Percentiles rank a stretch among this genome's conserved stretches.
phyloP scores from a whole-genome alignment of 2,888 invertebrate genomes.

The Mamestra brassicae region DNA sequence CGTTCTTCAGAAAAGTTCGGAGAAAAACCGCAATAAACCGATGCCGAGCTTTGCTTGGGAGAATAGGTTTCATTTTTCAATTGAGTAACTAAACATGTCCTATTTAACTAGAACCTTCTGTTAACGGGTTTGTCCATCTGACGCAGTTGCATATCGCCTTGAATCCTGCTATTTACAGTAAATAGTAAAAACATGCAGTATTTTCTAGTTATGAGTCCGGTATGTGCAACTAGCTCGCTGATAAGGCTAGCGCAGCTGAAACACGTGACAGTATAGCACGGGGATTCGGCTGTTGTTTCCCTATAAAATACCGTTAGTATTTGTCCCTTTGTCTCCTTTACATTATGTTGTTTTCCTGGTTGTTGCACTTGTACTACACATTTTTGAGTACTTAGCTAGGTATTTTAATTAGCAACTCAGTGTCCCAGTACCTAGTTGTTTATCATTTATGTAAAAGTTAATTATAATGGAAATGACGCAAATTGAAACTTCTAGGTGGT shows the following conservation, averaged over 20 bases:
- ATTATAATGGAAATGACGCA: not conserved
- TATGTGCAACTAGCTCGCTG: conserved; percentile 28
- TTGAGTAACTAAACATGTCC: too few species aligned
- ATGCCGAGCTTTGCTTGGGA: too few species aligned
- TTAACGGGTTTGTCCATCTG: conserved; percentile 1
- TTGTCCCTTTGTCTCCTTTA: not conserved
- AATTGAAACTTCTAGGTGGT: not conserved
- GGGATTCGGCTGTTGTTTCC: conserved; percentile 33
- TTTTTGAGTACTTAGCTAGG: not conserved
- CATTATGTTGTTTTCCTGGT: conserved; percentile 22
- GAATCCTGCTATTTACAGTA: conserved; percentile 25
- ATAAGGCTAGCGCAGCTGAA: conserved; percentile 17
- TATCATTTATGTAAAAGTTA: not conserved
- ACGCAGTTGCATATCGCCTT: conserved; percentile 25
- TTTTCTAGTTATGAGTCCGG: conserved; percentile 35
- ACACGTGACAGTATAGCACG: conserved; percentile 53
- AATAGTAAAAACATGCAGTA: conserved; percentile 27
- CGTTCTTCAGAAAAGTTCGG: too few species aligned
- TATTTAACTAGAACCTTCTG: not conserved
- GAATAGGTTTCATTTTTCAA: too few species aligned
- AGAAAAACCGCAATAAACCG: too few species aligned
- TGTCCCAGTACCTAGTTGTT: not conserved
- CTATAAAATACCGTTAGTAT: conserved; percentile 28
- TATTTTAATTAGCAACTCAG: not conserved
- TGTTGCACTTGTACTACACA: conserved; percentile 12